These are phyloP conservation scores for Sphenodon punctatus DNA, from an alignment of 2,797 vertebrate genomes.

Conservation along the genomic window DNA sequence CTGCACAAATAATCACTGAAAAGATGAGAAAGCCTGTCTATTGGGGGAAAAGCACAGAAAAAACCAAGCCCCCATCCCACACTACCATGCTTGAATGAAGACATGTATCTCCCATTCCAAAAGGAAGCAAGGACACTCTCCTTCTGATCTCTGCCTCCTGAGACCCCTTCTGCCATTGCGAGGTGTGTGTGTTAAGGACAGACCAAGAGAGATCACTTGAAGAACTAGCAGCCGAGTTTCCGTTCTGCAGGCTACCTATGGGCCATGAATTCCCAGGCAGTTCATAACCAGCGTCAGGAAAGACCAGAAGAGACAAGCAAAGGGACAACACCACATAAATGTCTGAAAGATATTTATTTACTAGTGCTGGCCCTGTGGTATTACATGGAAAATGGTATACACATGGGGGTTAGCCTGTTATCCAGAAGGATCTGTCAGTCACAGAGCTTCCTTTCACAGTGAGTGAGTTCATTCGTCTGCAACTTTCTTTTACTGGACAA, in stretches of 20 bases:
- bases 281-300: neutral
- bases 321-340: neutral
- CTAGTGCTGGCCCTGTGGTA: neutral
- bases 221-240: neutral
- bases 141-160: neutral
- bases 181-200: neutral
- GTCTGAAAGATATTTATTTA: neutral
- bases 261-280: neutral
- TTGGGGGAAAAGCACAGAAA: neutral
- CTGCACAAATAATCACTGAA: conserved; percentile 32
- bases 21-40: conserved; percentile 45
- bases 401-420: too few relatives aligned
- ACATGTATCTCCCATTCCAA: neutral
- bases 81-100: too few relatives aligned
- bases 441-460: conserved; percentile 22
- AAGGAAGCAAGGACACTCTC: neutral
- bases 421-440: neutral
- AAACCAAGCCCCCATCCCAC: neutral
- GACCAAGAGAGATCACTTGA: neutral
- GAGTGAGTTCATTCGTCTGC: neutral
- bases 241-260: neutral
- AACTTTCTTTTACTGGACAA: neutral
- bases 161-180: neutral
- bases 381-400: neutral
- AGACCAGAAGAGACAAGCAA: neutral